Conservation (phyloP, 2,888 invertebrate species). For the Agonopterix subpropinquella region DNA sequence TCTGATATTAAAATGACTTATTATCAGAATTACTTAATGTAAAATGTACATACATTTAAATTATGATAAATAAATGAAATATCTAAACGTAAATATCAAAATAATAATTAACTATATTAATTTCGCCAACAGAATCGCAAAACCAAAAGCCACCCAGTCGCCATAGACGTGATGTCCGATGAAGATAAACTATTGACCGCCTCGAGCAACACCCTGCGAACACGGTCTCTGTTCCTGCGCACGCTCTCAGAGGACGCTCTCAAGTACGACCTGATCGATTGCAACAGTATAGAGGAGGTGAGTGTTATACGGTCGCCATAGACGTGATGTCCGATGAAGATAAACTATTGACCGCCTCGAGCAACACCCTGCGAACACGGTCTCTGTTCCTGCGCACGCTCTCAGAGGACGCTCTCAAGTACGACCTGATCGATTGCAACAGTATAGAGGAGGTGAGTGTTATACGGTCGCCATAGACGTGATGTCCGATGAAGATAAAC, state of each 20-base stretch:
- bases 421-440: slow-evolving; percentile 32
- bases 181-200: slow-evolving; percentile 3
- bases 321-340: slow-evolving; percentile 5
- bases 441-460: background rate
- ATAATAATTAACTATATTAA: too few relatives aligned
- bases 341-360: slow-evolving; percentile 6
- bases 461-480: slow-evolving; percentile 13
- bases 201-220: slow-evolving; percentile 18
- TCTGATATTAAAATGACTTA: too few relatives aligned
- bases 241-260: slow-evolving; percentile 53
- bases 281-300: background rate
- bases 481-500: background rate
- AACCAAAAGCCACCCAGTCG: slow-evolving; percentile 17
- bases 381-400: slow-evolving; percentile 43
- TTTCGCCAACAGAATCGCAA: too few relatives aligned
- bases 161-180: slow-evolving; percentile 10
- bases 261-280: slow-evolving; percentile 37
- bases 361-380: slow-evolving; percentile 21
- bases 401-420: slow-evolving; percentile 47
- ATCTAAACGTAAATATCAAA: too few relatives aligned
- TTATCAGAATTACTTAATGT: too few relatives aligned
- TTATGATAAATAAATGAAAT: too few relatives aligned
- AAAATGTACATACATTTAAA: too few relatives aligned
- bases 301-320: slow-evolving; percentile 9
- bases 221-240: slow-evolving; percentile 34